A percentile compares a stretch with the other conserved stretches of the same genome.
Conservation (phyloP, 1,140 invertebrate species). For the Lamellibrachia luymesi region DNA sequence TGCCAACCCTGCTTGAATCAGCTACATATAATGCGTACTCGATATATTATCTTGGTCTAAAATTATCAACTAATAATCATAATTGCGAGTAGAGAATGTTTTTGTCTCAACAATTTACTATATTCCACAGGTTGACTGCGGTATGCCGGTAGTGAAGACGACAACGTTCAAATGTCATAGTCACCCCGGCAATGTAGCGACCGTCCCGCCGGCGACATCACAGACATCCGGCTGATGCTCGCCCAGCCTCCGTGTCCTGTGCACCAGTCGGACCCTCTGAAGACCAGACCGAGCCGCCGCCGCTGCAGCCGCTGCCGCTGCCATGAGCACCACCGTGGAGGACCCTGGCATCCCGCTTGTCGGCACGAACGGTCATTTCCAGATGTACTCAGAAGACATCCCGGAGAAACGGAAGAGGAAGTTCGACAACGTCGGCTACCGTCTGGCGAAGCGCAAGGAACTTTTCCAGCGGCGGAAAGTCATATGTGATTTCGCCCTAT, state of each 20-base stretch:
- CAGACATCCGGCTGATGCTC: background rate
- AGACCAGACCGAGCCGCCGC: slow-evolving; percentile 29
- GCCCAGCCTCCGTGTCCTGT: no score
- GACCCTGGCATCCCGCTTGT: slow-evolving; percentile 46
- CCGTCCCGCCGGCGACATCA: background rate
- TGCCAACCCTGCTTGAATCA: no score
- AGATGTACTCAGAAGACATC: slow-evolving; percentile 29
- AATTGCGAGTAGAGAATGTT: no score
- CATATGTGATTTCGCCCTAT: slow-evolving; percentile 42
- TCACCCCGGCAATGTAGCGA: background rate
- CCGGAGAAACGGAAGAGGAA: slow-evolving; percentile 18
- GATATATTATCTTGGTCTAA: no score
- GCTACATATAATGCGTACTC: no score
- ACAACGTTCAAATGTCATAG: background rate
- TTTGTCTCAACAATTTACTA: background rate
- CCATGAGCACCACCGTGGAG: slow-evolving; percentile 42
- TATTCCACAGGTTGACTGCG: background rate
- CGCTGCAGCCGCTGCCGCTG: slow-evolving; percentile 26
- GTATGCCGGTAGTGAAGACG: background rate
- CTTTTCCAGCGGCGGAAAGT: slow-evolving; percentile 41
- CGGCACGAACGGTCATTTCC: slow-evolving; percentile 40
- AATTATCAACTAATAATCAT: no score
- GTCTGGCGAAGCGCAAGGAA: slow-evolving; percentile 47
- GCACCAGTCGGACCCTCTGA: slow-evolving; percentile 23
- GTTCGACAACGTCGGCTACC: slow-evolving; percentile 45